Base-by-base conservation (phyloP, 2,888 invertebrate species). In the Phaonia tiefii region DNA sequence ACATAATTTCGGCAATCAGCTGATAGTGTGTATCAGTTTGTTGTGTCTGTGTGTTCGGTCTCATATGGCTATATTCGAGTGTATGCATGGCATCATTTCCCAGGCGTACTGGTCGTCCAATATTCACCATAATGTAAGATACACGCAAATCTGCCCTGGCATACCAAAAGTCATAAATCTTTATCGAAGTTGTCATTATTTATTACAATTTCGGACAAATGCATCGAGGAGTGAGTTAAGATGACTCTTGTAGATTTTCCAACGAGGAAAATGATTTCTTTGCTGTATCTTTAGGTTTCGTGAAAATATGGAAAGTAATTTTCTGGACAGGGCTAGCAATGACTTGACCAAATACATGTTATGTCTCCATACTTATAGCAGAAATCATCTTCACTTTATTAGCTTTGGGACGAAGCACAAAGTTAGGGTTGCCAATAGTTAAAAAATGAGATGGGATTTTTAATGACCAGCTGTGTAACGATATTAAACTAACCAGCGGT, bases 121-220 rank as follows among this genome's bases (percentile, higher is more conserved):
- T 70, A 26, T 58, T 56, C 1, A 26, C 37, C 49, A 20, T 11
- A n/a, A 25, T 44, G 8, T 31, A 39, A 39, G 31, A 56, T 25
- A 69, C 75, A 72, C 17, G 46, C 39, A 63, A 22, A 44, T 49
- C 15, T 39, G 17, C 15, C 8, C 8, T 11, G 31, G 31, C 65
- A 56, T 73, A 79, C 73, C 74, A 83, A 79, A 85, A 86, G 86
- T 86, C 86, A 90, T 90, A 90, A 90, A 89, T 90, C 90, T 90
- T 90, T 87, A 88, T 90, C 87, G 87, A 87, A 87, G 84, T 86
- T 88, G 89, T 88, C 87, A 89, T 89, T 90, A 90, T 90, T 90
- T 90, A 90, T 90, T 89, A 87, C 85, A 85, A 86, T 83, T 86
- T 75, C 67, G 69, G 74, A 74, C 76, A 77, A 79, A 70, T 67